Conservation (phyloP, 2,888 invertebrate genomes). For the Xylophagus ater region DNA sequence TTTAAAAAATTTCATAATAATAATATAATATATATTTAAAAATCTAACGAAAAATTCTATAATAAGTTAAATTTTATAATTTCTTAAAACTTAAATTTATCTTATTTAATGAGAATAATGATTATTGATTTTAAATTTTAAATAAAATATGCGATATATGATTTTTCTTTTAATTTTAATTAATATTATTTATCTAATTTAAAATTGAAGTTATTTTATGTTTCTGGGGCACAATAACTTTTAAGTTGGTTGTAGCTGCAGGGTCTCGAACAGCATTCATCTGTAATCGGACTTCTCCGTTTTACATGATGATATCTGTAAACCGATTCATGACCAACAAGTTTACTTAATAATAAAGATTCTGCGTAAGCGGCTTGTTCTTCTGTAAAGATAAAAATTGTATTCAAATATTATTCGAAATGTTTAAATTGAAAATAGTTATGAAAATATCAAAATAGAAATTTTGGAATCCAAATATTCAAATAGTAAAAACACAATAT, state of each 20-base stretch:
- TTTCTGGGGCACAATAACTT: conserved; percentile 26
- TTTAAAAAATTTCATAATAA: conserved; percentile 6
- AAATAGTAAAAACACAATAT: neutral
- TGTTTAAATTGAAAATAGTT: too few species aligned
- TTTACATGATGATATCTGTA: neutral
- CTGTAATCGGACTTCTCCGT: conserved; percentile 27
- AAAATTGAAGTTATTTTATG: neutral
- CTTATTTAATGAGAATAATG: too few species aligned
- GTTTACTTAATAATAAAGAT: conserved; percentile 20
- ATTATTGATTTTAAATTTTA: conserved; percentile 1
- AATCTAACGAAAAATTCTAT: too few species aligned
- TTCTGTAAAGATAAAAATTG: conserved; percentile 6
- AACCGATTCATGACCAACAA: conserved; percentile 22
- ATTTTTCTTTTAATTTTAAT: neutral
- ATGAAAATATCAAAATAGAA: too few species aligned
- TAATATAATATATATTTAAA: neutral
- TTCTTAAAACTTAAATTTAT: too few species aligned
- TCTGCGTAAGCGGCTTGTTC: conserved; percentile 13
- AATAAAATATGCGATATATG: neutral
- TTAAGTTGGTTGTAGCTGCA: conserved; percentile 28
- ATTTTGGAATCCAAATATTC: too few species aligned
- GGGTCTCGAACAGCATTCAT: conserved; percentile 29
- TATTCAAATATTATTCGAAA: too few species aligned
- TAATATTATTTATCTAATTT: neutral
- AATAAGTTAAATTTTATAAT: too few species aligned